Percentiles rank a stretch among this genome's conserved stretches.
Evolutionary conservation across 2,797 vertebrate species (phyloP).

Genomic region (Poecilia velifera): DNA sequence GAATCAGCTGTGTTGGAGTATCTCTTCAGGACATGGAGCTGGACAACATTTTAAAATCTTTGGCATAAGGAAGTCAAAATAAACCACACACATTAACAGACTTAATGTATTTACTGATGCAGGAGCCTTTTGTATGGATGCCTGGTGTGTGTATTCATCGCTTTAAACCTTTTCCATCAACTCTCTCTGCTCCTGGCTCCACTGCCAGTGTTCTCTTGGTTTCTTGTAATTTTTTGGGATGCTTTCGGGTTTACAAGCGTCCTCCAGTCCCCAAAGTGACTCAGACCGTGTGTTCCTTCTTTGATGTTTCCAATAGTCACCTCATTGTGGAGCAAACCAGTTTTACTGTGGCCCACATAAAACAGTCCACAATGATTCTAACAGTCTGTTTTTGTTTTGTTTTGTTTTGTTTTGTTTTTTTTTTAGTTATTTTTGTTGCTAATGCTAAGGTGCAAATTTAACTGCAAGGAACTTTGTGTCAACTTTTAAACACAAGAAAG

Average conservation of each 20-base stretch:
- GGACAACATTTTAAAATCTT: not conserved
- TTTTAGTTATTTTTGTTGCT: slow-evolving; percentile 13
- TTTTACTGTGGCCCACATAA: slow-evolving; percentile 68
- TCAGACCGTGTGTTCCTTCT: slow-evolving; percentile 41
- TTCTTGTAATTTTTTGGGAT: slow-evolving; percentile 53
- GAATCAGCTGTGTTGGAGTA: not conserved
- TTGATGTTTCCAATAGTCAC: slow-evolving; percentile 59
- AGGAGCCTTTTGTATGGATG: slow-evolving; percentile 30
- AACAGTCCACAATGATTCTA: slow-evolving; percentile 41
- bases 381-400: slow-evolving; percentile 9
- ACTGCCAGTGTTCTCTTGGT: slow-evolving; percentile 26
- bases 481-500: not conserved
- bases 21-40: not conserved
- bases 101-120: slow-evolving; percentile 28
- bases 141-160: slow-evolving; percentile 10
- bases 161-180: slow-evolving; percentile 9
- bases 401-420: too few relatives aligned
- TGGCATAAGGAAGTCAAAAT: slow-evolving; percentile 8
- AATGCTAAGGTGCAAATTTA: slow-evolving; percentile 34
- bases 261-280: slow-evolving; percentile 39
- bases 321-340: slow-evolving; percentile 42
- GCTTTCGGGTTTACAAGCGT: slow-evolving; percentile 62
- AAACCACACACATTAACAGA: not conserved
- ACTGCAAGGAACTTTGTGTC: slow-evolving; percentile 27
- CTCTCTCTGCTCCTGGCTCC: slow-evolving; percentile 11